Percentiles rank a stretch among this genome's conserved stretches.
Conservation (phyloP, 2,797 vertebrate species). For the Gymnocypris eckloni region DNA sequence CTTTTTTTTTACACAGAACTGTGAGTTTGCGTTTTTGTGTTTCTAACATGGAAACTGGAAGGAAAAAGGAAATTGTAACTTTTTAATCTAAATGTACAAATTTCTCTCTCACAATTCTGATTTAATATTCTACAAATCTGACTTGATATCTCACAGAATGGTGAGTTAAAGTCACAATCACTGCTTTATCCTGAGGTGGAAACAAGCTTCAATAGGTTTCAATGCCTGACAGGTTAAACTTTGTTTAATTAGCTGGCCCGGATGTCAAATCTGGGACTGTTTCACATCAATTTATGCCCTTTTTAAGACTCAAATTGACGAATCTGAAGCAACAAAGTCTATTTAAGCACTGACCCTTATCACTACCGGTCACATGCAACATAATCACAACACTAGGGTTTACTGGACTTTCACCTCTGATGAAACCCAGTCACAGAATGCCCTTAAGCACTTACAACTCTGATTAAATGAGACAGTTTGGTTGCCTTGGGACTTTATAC, state of each 20-base stretch:
- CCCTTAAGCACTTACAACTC: background rate
- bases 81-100: background rate
- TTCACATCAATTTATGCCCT: background rate
- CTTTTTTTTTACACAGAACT: no score
- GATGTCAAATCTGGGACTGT: background rate
- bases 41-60: no score
- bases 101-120: background rate
- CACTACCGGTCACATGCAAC: background rate
- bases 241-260: background rate
- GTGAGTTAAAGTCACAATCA: no score
- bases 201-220: background rate
- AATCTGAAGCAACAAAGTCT: background rate
- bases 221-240: background rate
- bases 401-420: slow-evolving; percentile 31
- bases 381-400: background rate
- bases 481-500: background rate
- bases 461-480: background rate
- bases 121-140: no score
- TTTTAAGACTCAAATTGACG: background rate
- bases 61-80: no score
- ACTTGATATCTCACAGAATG: background rate
- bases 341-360: background rate
- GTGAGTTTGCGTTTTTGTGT: no score
- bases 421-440: background rate
- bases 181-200: background rate